Evolutionary conservation across 2,797 vertebrate species (phyloP).

Genomic region (Pogonophryne albipinna): DNA sequence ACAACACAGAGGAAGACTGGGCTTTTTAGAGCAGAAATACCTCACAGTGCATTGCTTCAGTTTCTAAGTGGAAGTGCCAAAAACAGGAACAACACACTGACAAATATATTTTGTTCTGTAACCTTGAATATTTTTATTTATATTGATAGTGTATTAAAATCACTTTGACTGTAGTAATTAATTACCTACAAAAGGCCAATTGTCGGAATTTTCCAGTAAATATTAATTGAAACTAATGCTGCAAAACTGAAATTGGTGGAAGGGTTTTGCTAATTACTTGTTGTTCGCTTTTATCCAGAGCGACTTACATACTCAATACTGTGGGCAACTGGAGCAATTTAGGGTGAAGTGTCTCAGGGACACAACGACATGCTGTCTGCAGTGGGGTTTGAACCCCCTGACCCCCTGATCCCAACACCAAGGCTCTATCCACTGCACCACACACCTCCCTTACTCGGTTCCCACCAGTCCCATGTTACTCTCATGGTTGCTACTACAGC

Average conservation of each 20-base stretch:
- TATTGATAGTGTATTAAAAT: not conserved
- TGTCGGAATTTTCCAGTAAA: not conserved
- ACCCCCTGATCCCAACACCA: too few species aligned
- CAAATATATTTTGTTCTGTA: not conserved
- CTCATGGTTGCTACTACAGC: conserved; percentile 1
- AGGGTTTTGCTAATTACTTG: conserved; percentile 45
- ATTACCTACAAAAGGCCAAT: not conserved
- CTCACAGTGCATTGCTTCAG: not conserved
- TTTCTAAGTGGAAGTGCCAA: not conserved
- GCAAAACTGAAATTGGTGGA: conserved; percentile 9
- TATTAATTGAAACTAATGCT: conserved; percentile 8
- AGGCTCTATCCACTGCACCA: too few species aligned
- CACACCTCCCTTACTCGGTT: conserved; percentile 11
- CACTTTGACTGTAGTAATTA: not conserved
- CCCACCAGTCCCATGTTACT: conserved; percentile 20
- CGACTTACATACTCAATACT: too few species aligned
- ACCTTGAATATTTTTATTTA: not conserved
- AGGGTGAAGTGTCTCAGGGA: too few species aligned
- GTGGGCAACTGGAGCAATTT: too few species aligned
- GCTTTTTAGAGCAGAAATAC: not conserved
- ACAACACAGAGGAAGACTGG: not conserved
- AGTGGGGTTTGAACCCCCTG: too few species aligned
- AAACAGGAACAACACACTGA: not conserved
- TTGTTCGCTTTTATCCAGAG: too few species aligned
- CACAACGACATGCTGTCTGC: too few species aligned